These are phyloP conservation scores for Steinernema hermaphroditum DNA, from an alignment of 2,888 invertebrate genomes.

Conservation along the genomic window DNA sequence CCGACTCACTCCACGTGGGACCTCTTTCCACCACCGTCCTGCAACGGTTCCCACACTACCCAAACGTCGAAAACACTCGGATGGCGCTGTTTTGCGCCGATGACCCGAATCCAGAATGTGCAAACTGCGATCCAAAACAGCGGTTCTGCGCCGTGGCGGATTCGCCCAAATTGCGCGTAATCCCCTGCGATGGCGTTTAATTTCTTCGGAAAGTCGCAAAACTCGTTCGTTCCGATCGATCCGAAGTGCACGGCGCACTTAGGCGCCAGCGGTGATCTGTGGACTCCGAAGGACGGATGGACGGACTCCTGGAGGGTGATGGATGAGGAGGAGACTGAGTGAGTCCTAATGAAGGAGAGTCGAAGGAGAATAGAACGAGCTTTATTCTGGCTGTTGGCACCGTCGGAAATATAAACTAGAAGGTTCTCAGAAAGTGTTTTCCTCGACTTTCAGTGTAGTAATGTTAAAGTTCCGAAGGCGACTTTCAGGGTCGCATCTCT, in stretches of 20 bases:
- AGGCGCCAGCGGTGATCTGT: not conserved
- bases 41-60: not conserved
- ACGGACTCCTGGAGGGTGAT: no score
- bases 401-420: no score
- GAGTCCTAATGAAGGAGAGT: not conserved
- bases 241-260: conserved; percentile 17
- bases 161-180: conserved; percentile 16
- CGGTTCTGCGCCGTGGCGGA: not conserved
- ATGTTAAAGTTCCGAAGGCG: no score
- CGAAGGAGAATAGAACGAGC: no score
- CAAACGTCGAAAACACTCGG: not conserved
- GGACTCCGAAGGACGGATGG: no score
- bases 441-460: no score
- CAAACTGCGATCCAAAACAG: not conserved
- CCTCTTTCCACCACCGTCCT: not conserved
- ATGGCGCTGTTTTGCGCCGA: conserved; percentile 2
- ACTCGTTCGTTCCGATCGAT: conserved; percentile 1
- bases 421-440: no score
- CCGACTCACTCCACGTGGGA: not conserved
- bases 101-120: not conserved
- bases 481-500: no score
- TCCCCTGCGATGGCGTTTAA: not conserved
- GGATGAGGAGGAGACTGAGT: no score
- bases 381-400: no score
- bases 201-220: not conserved